These are phyloP conservation scores for Blastobasis lacticolella DNA, from an alignment of 2,888 invertebrate genomes.

Conservation along the genomic window DNA sequence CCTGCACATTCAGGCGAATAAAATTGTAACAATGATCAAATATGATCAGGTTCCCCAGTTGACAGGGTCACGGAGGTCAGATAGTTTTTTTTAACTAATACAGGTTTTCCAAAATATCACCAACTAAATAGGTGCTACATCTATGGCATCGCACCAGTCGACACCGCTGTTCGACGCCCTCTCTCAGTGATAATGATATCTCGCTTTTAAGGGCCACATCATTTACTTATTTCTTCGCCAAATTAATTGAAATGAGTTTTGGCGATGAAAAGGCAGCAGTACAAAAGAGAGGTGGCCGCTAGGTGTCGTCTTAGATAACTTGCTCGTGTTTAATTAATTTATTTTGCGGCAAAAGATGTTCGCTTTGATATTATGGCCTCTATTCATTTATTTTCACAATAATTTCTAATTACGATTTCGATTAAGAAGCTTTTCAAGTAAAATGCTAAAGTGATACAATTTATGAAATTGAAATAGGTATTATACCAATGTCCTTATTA, in stretches of 20 bases:
- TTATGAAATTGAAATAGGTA: no score
- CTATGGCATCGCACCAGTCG: no score
- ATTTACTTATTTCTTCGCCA: conserved; percentile 70
- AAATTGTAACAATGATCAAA: no score
- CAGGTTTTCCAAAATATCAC: no score
- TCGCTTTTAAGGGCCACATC: conserved; percentile 69
- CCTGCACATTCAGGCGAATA: no score
- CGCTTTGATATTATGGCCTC: conserved; percentile 51
- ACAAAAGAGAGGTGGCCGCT: conserved; percentile 66
- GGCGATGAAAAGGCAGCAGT: conserved; percentile 68
- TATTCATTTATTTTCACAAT: conserved; percentile 42
- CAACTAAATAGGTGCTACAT: no score
- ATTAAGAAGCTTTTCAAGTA: conserved; percentile 35
- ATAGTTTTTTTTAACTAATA: no score
- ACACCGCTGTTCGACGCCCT: no score
- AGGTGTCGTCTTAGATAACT: conserved; percentile 71
- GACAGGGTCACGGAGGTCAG: no score
- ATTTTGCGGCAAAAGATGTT: conserved; percentile 64
- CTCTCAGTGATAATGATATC: conserved; percentile 66
- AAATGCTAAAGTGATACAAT: no score
- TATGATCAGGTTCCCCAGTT: no score
- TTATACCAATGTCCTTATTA: no score
- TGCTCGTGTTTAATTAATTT: conserved; percentile 68
- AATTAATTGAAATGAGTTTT: conserved; percentile 75
- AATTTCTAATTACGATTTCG: conserved; percentile 36